phyloP scores from a whole-genome alignment of 2,113 vertebrate genomes.

The Collichthys lucidus region DNA sequence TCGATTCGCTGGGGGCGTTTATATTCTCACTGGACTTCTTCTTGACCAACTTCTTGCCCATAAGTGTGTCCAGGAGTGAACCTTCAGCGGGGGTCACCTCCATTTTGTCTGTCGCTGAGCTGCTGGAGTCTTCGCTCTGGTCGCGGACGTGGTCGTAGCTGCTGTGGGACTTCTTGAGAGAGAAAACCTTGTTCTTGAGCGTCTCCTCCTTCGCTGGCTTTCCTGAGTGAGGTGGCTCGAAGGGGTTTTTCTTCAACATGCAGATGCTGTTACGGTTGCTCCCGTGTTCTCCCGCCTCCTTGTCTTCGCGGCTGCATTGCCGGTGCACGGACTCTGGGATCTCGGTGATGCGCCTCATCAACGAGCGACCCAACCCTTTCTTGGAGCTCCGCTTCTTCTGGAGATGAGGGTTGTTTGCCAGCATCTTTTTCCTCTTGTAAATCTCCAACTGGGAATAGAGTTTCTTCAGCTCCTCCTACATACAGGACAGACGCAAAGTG shows the following conservation, averaged over 20 bases:
- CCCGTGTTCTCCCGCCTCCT: constrained; percentile 89
- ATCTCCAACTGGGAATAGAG: constrained; percentile 97
- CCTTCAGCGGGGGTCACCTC: constrained; percentile 86
- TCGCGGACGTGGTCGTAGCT: constrained; percentile 96
- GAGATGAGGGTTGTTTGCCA: constrained; percentile 98
- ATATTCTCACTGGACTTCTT: constrained; percentile 88
- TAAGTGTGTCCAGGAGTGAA: constrained; percentile 88
- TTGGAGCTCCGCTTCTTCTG: constrained; percentile 99
- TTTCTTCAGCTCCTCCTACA: constrained; percentile 97
- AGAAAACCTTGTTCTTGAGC: constrained; percentile 92
- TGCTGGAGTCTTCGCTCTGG: constrained; percentile 87
- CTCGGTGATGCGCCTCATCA: constrained; percentile 98
- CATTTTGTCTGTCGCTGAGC: constrained; percentile 85
- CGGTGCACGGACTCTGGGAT: constrained; percentile 96
- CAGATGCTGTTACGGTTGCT: constrained; percentile 86
- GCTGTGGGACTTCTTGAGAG: constrained; percentile 97
- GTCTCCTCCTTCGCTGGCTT: constrained; percentile 92
- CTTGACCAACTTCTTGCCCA: constrained; percentile 85
- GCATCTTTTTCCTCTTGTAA: constrained; percentile 99
- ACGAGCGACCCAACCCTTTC: constrained; percentile 95
- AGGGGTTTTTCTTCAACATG: constrained; percentile 86
- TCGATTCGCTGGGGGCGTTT: constrained; percentile 85
- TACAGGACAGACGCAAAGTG: constrained; percentile 37
- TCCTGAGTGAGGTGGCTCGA: constrained; percentile 80
- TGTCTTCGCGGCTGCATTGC: constrained; percentile 96